Base-by-base conservation (phyloP, 2,113 vertebrate species). In the Vombatus ursinus region DNA sequence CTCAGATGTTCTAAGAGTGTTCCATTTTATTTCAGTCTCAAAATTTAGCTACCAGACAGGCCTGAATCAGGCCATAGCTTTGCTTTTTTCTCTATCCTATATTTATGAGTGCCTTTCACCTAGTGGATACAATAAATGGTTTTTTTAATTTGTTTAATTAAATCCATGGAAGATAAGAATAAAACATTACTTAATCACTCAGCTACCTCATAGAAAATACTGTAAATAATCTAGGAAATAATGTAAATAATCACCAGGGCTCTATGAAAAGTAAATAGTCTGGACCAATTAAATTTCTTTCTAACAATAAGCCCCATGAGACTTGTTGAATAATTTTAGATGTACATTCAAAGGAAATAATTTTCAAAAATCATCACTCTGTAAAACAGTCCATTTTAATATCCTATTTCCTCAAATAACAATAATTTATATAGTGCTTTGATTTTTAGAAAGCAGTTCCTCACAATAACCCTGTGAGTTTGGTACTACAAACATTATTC, bases 181-280 rank as follows among this genome's bases (percentile, higher is more conserved):
- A 94, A 95, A 52, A 11, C 47, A 95, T 53, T 54, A 94, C 50
- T 54, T 44, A 96, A 89, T 50, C 90, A 94, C 91, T 94, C 97
- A 91, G 26, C 48, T 84, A 93, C 26, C 89, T 89, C 61, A 57
- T 92, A 92, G 47, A 89, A 92, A 90, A 92, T 77, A 44, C n/a
- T 84, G n/a, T 44, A 84, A 44, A 84, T 84, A 84, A 84, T 84
- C 19, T 84, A 84, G n/a, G n/a, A 84, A 84, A 84, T 24, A 90
- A 93, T 49, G 22, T 50, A 94, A 92, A 96, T 95, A 96, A 95
- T n/a, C 95, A 97, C 94, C n/a, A 95, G 50, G 6, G 53, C 52
- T 92, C 93, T 90, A 12, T 3, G 12, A 92, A 92, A 47, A 57
- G 1, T 91, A 91, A 95, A 91, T 92, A 44, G 92, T 94, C 37